Evolutionary conservation across 2,797 vertebrate species (phyloP).

Genomic region (Chloroceryle inda): DNA sequence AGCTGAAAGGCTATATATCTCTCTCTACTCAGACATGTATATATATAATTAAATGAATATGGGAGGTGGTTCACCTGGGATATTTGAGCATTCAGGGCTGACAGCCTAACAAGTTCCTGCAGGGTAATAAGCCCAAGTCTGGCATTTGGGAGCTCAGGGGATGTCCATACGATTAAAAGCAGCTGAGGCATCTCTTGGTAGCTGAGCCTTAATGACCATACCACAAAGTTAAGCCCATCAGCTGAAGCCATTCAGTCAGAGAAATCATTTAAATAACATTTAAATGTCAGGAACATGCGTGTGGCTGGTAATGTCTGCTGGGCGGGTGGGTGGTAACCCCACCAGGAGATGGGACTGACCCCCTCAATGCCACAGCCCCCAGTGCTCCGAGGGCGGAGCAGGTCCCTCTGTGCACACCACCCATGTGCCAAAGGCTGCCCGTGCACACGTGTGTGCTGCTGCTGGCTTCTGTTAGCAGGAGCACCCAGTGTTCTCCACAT

Average conservation of each 20-base stretch:
- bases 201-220: neutral
- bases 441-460: fast-evolving
- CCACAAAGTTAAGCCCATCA: neutral
- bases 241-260: neutral
- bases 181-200: slow-evolving; percentile 23
- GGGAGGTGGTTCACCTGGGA: slow-evolving; percentile 38
- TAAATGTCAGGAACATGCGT: fast-evolving
- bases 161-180: neutral
- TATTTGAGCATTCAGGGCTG: neutral
- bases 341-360: neutral
- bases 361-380: neutral
- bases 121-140: neutral
- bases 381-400: fast-evolving
- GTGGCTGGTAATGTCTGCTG: fast-evolving
- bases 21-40: neutral
- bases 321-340: neutral
- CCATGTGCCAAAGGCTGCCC: fast-evolving
- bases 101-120: slow-evolving; percentile 57
- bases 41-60: slow-evolving; percentile 11
- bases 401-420: neutral
- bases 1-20: neutral
- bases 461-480: neutral
- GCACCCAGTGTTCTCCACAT: fast-evolving
- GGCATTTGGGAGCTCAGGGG: slow-evolving; percentile 35
- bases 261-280: neutral